phyloP scores from a whole-genome alignment of 2,797 vertebrate species.

The Propithecus deckenii region DNA sequence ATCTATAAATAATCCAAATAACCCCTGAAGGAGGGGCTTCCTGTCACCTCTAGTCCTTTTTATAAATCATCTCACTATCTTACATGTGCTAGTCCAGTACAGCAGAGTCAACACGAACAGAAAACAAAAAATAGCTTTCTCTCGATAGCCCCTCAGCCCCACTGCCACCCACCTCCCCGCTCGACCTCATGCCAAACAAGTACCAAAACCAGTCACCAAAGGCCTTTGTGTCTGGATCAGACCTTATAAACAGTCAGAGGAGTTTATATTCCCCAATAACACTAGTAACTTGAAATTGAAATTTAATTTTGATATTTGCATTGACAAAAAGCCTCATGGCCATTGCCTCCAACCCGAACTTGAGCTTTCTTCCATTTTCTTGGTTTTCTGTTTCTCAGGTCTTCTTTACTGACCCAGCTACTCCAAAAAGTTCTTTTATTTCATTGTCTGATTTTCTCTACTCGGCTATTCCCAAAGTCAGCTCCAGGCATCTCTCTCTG shows the following conservation, averaged over 20 bases:
- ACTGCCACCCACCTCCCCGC: accelerated
- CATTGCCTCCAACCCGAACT: background rate
- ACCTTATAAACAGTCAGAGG: background rate
- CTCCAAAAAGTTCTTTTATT: background rate
- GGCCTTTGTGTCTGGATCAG: background rate
- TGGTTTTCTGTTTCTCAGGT: background rate
- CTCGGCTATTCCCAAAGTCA: background rate
- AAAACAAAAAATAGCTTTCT: background rate
- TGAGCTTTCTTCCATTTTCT: background rate
- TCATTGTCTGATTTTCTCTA: background rate
- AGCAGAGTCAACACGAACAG: background rate
- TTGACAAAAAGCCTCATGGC: background rate
- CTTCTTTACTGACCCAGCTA: background rate
- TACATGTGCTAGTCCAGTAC: background rate
- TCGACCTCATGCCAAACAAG: background rate
- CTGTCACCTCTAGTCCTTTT: background rate
- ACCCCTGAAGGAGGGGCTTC: background rate
- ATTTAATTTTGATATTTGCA: background rate
- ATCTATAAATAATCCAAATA: background rate
- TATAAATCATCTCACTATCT: background rate
- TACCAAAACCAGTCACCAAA: background rate
- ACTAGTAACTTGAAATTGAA: background rate
- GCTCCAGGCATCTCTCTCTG: background rate
- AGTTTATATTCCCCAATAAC: background rate
- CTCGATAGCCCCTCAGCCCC: background rate